A percentile compares a stretch with the other conserved stretches of the same genome.
Conservation (phyloP, 2,888 invertebrate genomes). For the Sesamia inferens region DNA sequence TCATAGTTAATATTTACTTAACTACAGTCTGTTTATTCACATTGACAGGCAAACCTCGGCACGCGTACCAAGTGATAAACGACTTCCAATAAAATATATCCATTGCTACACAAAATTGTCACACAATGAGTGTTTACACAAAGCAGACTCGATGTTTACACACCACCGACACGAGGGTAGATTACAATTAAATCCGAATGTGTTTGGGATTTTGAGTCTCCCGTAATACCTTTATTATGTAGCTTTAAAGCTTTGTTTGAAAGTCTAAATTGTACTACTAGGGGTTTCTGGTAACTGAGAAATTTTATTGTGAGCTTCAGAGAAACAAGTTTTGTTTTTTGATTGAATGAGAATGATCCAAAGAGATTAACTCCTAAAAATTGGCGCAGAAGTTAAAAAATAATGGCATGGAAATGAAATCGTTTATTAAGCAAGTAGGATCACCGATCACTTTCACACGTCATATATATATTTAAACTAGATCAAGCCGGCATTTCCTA, state of each 20-base stretch:
- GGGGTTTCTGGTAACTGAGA: not conserved
- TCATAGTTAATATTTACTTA: not conserved
- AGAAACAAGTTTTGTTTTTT: not conserved
- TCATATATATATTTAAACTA: too few species aligned
- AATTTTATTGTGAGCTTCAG: not conserved
- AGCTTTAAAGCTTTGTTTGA: slow-evolving; percentile 9
- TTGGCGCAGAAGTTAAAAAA: not conserved
- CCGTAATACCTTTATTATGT: slow-evolving; percentile 36
- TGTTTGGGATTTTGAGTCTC: slow-evolving; percentile 71
- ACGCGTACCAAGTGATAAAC: slow-evolving; percentile 77
- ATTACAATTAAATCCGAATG: slow-evolving; percentile 86
- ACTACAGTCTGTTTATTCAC: slow-evolving; percentile 21
- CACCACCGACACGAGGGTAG: slow-evolving; percentile 76
- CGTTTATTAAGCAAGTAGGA: too few species aligned
- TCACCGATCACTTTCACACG: too few species aligned
- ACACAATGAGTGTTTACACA: slow-evolving; percentile 80
- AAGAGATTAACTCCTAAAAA: not conserved
- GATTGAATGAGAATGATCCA: not conserved
- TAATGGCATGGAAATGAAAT: not conserved
- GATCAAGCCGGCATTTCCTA: too few species aligned
- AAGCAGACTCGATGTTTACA: slow-evolving; percentile 82
- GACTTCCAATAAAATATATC: slow-evolving; percentile 83
- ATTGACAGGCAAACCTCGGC: slow-evolving; percentile 55
- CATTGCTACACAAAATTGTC: slow-evolving; percentile 62
- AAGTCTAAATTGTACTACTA: not conserved